Percentiles rank a stretch among this genome's conserved stretches.
Conservation (phyloP, 1,140 invertebrate genomes). For the fruit fly (Drosophila melanogaster) region DNA sequence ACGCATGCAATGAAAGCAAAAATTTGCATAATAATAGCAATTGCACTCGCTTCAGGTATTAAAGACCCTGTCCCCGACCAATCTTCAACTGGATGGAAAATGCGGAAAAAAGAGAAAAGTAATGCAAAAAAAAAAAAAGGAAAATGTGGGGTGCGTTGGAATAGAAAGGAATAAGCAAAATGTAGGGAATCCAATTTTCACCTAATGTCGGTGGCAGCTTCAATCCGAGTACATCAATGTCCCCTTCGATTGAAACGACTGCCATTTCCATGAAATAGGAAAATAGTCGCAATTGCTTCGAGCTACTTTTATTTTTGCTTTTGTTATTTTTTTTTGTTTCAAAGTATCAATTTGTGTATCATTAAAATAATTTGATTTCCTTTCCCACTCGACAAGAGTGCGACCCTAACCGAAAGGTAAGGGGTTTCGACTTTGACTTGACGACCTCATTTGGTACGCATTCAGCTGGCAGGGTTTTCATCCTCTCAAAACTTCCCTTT, state of each 20-base stretch:
- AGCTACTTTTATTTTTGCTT: conserved; percentile 80
- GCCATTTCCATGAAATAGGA: conserved; percentile 23
- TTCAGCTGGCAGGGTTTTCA: neutral
- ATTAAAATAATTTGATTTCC: conserved; percentile 83
- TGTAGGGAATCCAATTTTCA: conserved; percentile 78
- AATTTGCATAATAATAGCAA: conserved; percentile 82
- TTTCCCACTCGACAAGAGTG: conserved; percentile 58
- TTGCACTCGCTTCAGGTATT: conserved; percentile 81
- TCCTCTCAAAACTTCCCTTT: too few species aligned
- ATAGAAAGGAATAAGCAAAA: conserved; percentile 16
- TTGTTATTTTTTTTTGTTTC: conserved; percentile 73
- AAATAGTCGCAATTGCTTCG: conserved; percentile 58
- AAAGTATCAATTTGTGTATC: conserved; percentile 83
- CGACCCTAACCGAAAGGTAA: conserved; percentile 30
- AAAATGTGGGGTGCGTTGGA: neutral
- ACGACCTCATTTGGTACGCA: conserved; percentile 32
- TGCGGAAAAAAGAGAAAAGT: conserved; percentile 11
- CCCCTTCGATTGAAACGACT: conserved; percentile 7
- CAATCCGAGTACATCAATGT: neutral
- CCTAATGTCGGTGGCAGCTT: conserved; percentile 51
- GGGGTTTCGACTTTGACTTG: conserved; percentile 4
- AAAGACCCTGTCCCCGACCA: conserved; percentile 50
- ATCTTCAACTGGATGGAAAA: conserved; percentile 49
- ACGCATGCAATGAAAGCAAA: conserved; percentile 73
- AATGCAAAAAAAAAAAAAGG: conserved; percentile 3